Evolutionary conservation across 2,888 invertebrate genomes (phyloP).

Genomic region (Athrips mouffetella): DNA sequence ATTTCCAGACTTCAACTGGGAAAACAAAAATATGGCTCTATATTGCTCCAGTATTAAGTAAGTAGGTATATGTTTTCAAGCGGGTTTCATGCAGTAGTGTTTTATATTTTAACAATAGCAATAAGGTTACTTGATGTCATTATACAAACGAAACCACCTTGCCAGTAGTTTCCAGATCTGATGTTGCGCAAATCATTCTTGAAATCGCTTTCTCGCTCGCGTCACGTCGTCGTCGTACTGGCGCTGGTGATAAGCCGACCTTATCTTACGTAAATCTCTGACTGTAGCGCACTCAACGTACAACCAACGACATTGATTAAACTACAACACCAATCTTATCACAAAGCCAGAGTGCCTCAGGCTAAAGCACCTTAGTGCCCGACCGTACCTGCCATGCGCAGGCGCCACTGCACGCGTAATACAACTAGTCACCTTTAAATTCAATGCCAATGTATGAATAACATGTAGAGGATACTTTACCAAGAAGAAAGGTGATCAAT

Average conservation of each 20-base stretch:
- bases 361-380: background rate
- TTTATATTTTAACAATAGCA: background rate
- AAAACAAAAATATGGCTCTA: background rate
- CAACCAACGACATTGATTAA: background rate
- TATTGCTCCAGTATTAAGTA: background rate
- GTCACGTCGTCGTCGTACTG: slow-evolving; percentile 38
- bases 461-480: background rate
- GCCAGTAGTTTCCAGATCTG: slow-evolving; percentile 34
- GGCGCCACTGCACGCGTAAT: slow-evolving; percentile 3
- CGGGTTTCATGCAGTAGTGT: background rate
- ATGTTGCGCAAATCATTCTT: slow-evolving; percentile 62
- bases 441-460: background rate
- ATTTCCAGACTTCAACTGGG: too few relatives aligned
- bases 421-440: background rate
- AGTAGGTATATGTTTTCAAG: too few relatives aligned
- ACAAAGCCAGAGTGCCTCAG: background rate
- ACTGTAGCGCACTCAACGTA: slow-evolving; percentile 28
- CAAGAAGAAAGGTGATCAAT: background rate
- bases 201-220: slow-evolving; percentile 67
- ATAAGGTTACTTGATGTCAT: slow-evolving; percentile 26
- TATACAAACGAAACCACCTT: slow-evolving; percentile 53
- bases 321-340: background rate
- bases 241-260: slow-evolving; percentile 48
- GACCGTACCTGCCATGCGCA: background rate
- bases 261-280: slow-evolving; percentile 62